phyloP scores from a whole-genome alignment of 2,113 vertebrate species.

The Perca schrenkii region DNA sequence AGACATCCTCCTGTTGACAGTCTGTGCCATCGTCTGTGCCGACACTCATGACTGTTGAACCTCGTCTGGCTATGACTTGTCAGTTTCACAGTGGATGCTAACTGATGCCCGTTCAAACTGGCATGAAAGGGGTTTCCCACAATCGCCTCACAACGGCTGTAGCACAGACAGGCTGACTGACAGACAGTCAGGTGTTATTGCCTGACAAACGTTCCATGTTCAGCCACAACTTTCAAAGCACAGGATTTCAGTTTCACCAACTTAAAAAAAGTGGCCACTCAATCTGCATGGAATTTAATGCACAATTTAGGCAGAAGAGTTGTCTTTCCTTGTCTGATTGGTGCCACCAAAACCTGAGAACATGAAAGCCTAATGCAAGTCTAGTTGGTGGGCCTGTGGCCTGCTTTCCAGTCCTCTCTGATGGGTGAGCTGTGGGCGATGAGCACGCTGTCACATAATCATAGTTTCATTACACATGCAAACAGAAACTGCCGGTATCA shows the following conservation, averaged over 20 bases:
- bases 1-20: neutral
- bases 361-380: neutral
- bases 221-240: neutral
- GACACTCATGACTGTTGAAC: slow-evolving; percentile 6
- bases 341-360: neutral
- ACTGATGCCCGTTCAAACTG: slow-evolving; percentile 27
- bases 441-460: neutral
- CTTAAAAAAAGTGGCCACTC: neutral
- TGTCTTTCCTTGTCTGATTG: neutral
- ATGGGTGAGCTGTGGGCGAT: neutral
- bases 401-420: neutral
- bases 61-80: slow-evolving; percentile 54
- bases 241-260: neutral
- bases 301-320: neutral
- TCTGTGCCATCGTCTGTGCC: slow-evolving; percentile 21
- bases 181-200: neutral
- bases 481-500: neutral
- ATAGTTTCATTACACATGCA: neutral
- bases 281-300: neutral
- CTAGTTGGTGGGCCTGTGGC: neutral
- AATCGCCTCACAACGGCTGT: slow-evolving; percentile 17
- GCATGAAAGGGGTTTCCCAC: slow-evolving; percentile 25
- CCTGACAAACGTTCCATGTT: neutral
- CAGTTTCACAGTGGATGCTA: slow-evolving; percentile 53
- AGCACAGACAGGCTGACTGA: slow-evolving; percentile 23